Conservation (phyloP, 2,113 vertebrate genomes). For the Corydoras sp. region DNA sequence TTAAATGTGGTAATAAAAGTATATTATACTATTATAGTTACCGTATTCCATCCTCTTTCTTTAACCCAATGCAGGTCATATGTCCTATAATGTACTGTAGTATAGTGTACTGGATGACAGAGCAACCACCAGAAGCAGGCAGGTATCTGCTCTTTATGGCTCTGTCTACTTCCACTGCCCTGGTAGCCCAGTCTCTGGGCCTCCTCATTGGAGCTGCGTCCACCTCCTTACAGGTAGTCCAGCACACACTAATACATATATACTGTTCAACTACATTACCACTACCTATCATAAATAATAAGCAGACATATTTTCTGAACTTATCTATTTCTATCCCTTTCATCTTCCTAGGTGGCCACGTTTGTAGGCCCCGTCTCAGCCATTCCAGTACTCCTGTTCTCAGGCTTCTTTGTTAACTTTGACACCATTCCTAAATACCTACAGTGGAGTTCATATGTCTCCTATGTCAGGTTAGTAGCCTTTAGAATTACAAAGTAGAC, state of each 20-base stretch:
- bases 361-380: conserved; percentile 93
- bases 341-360: conserved; percentile 80
- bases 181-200: conserved; percentile 92
- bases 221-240: conserved; percentile 83
- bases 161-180: conserved; percentile 82
- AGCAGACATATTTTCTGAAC: neutral
- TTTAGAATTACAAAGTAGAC: neutral
- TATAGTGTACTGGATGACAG: conserved; percentile 98
- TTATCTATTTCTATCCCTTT: neutral
- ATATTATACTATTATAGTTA: no score
- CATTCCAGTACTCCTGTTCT: conserved; percentile 94
- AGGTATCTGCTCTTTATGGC: conserved; percentile 93
- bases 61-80: conserved; percentile 68
- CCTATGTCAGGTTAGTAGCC: conserved; percentile 85
- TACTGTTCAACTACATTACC: neutral
- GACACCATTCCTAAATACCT: conserved; percentile 97
- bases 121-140: conserved; percentile 84
- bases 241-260: neutral
- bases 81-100: conserved; percentile 94
- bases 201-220: conserved; percentile 94
- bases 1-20: no score
- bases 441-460: conserved; percentile 96
- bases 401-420: conserved; percentile 97
- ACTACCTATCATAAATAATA: neutral
- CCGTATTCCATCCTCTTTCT: no score